These are phyloP conservation scores for Copidosoma floridanum DNA, from an alignment of 1,140 invertebrate genomes.

Conservation along the genomic window DNA sequence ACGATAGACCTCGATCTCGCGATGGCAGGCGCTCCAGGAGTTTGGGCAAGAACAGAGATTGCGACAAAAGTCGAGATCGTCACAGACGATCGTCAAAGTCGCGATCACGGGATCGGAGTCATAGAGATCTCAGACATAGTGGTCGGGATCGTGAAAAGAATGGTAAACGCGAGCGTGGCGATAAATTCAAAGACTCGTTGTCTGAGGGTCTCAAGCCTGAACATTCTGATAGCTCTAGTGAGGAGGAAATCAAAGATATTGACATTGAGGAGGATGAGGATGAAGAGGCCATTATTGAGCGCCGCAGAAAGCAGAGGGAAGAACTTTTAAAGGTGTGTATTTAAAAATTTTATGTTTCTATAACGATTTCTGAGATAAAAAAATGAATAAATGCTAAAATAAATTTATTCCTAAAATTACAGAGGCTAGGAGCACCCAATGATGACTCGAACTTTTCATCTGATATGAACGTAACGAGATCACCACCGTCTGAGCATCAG, in stretches of 20 bases:
- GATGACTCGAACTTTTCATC: slow-evolving; percentile 62
- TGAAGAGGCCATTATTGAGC: slow-evolving; percentile 91
- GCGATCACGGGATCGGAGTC: slow-evolving; percentile 47
- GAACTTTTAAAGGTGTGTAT: slow-evolving; percentile 76
- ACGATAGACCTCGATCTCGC: slow-evolving; percentile 37
- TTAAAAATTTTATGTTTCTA: too few relatives aligned
- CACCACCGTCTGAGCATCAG: slow-evolving; percentile 42
- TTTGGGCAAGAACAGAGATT: slow-evolving; percentile 41
- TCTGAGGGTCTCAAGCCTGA: slow-evolving; percentile 75
- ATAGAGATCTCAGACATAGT: slow-evolving; percentile 32
- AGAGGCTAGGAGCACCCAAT: slow-evolving; percentile 63
- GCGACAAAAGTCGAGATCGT: slow-evolving; percentile 40
- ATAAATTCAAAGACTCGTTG: slow-evolving; percentile 79
- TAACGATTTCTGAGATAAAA: too few relatives aligned
- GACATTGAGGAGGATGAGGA: slow-evolving; percentile 85
- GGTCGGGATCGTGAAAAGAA: slow-evolving; percentile 36
- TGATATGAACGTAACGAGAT: slow-evolving; percentile 42
- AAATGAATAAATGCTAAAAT: too few relatives aligned
- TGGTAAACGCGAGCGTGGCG: slow-evolving; percentile 56
- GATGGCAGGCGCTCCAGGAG: slow-evolving; percentile 45
- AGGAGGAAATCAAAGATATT: slow-evolving; percentile 72
- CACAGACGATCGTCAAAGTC: slow-evolving; percentile 46
- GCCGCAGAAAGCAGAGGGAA: slow-evolving; percentile 83
- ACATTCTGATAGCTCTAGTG: slow-evolving; percentile 60
- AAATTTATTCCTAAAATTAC: too few relatives aligned